Evolutionary conservation across 2,113 vertebrate genomes (phyloP), one percentile per base, ranked within the genome.

Genomic region (Brevimyrus niger): DNA sequence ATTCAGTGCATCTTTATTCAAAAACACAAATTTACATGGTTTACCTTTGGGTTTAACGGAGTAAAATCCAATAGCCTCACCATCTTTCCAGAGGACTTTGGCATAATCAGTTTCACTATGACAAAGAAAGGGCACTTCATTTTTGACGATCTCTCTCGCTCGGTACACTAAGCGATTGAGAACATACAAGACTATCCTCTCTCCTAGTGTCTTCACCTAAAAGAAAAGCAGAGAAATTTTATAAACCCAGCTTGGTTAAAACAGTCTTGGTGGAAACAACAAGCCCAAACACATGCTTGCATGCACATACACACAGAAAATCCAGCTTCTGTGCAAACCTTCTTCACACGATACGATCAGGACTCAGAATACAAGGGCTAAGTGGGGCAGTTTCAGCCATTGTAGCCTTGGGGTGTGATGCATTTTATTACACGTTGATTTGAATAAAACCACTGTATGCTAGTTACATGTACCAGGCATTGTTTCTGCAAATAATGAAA

Each of bases 31-130:
- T 23, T 23, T n/a, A 84, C 46, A 84, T 44, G 0, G 23, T 21
- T 55, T 94, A 98, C 98, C 98, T 96, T 92, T 91, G 89, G 93
- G 95, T 94, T 98, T 98, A 92, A 97, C 96, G 23, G 97, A 98
- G 93, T 98, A 99, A 95, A 98, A 99, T 3, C 97, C 98, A 92
- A 98, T 91, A 47, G 98, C 98, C 87, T 98, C 96, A 92, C 98
- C 97, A 90, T 96, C 94, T 85, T 94, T 95, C 98, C 98, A 99
- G 84, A 97, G 90, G 92, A 98, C 97, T 93, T 98, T 98, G 87
- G 97, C 97, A 89, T 95, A 95, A 80, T 97, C 96, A 17, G 90
- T 94, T 90, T 96, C 96, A 91, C 92, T 91, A 82, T 99, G 98
- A 91, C 97, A 98, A 65, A 98, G 96, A 92, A 98, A 99, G 4